Evolutionary conservation across 2,797 vertebrate species (phyloP), one percentile per base, ranked within the genome.

Genomic region (Prionace glauca): DNA sequence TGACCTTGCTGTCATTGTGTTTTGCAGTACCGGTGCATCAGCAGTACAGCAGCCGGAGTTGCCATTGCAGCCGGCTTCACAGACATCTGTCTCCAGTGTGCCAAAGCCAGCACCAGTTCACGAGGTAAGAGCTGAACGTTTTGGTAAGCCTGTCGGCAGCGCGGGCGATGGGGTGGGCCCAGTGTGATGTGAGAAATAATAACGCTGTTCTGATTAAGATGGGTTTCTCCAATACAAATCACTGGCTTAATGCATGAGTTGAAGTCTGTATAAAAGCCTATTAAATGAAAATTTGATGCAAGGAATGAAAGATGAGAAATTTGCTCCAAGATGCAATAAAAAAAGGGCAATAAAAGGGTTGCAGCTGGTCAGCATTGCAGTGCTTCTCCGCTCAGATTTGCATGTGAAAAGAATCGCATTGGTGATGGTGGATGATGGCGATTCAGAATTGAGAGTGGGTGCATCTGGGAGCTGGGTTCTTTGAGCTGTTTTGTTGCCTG

Each of bases 61-160:
- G 99, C 99, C 98, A 99, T 99, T 97, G 97, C 99, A 98, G 98
- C 99, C 97, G 99, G 99, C 98, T 99, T 99, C 97, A 98, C 99
- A 98, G 99, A 99, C 99, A 97, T 99, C 99, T 98, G 98, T 99
- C 98, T 99, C 98, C 99, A 99, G 98, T 99, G 99, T 99, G 97
- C 99, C 99, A 99, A 99, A 99, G 96, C 98, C 98, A 97, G 97
- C 98, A 97, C 97, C 97, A 98, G 99, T 97, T 97, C 99, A 98
- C 97, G 99, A 99, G 99, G 99, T 99, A 96, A 93, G 98, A 96
- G 1, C 41, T 12, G 0, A 92, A 1, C 0, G 22, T 41, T 69
- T 69, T 41, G 90, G 24, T n/a, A 92, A 69, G 36, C 22, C 65
- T 92, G 11, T 92, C 81, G 24, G 36, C 41, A 20, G 41, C 0